Percentiles rank a stretch among this genome's conserved stretches.
Evolutionary conservation across 2,797 vertebrate genomes (phyloP).

Genomic region (Poeciliopsis infans): DNA sequence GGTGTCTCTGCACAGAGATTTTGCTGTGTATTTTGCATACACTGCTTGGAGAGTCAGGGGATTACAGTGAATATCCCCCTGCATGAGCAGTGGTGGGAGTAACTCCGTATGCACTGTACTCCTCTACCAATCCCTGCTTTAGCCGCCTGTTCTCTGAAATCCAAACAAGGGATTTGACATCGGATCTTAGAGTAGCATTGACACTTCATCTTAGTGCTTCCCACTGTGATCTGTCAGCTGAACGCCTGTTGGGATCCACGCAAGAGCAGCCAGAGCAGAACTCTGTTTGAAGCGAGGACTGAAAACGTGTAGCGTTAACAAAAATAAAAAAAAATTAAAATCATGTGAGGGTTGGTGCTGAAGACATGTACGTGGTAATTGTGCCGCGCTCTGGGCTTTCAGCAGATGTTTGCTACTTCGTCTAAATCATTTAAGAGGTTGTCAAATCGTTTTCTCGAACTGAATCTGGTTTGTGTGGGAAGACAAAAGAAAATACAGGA

Average conservation of each 20-base stretch:
- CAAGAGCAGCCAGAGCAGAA: constrained; percentile 41
- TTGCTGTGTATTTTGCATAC: constrained; percentile 53
- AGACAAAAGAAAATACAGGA: neutral
- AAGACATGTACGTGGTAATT: neutral
- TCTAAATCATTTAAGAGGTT: neutral
- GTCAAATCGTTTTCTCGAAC: neutral
- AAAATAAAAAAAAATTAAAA: neutral
- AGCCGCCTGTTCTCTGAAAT: constrained; percentile 55
- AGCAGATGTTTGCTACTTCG: neutral
- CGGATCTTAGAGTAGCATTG: constrained; percentile 63
- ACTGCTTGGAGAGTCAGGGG: constrained; percentile 55
- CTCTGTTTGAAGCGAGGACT: constrained; percentile 30
- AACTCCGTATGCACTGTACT: constrained; percentile 72
- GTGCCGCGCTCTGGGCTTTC: neutral
- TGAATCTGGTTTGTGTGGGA: neutral
- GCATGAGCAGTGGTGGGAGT: constrained; percentile 71
- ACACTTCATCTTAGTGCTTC: constrained; percentile 64
- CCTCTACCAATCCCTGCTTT: constrained; percentile 48
- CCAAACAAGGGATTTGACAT: constrained; percentile 67
- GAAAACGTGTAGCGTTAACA: constrained; percentile 18
- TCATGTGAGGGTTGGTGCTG: neutral
- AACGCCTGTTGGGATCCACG: constrained; percentile 56
- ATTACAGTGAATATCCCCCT: constrained; percentile 70
- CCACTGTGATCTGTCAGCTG: constrained; percentile 66
- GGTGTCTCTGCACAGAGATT: constrained; percentile 41